These are phyloP conservation scores for Calosoma granatense DNA, from an alignment of 1,140 invertebrate genomes.

Conservation along the genomic window DNA sequence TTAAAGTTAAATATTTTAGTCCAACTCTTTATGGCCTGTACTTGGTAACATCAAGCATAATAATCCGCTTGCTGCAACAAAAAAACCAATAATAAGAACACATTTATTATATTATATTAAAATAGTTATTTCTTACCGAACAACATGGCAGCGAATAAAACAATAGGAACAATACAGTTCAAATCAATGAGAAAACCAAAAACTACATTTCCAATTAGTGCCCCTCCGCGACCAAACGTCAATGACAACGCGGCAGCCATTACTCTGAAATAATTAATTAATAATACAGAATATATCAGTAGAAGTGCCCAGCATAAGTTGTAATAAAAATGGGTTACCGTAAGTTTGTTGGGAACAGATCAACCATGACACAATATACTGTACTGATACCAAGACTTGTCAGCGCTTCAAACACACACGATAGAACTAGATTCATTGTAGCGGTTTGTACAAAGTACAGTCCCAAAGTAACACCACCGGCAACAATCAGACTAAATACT, in stretches of 20 bases:
- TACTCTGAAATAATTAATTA: slow-evolving; percentile 41
- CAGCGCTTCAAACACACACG: slow-evolving; percentile 63
- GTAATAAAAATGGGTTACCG: slow-evolving; percentile 39
- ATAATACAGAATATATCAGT: neutral
- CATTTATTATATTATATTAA: neutral
- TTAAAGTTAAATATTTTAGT: too few relatives aligned
- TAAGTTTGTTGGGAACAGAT: slow-evolving; percentile 67
- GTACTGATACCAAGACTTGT: slow-evolving; percentile 64
- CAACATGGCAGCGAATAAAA: slow-evolving; percentile 54
- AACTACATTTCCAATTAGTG: slow-evolving; percentile 53
- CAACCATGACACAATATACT: slow-evolving; percentile 63
- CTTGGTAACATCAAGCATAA: slow-evolving; percentile 55
- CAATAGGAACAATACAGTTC: slow-evolving; percentile 57
- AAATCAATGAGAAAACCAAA: slow-evolving; percentile 64
- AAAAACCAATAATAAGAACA: slow-evolving; percentile 29
- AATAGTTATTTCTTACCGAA: slow-evolving; percentile 45
- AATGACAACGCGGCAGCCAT: slow-evolving; percentile 64
- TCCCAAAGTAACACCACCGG: slow-evolving; percentile 62
- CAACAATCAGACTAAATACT: slow-evolving; percentile 62
- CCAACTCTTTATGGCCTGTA: slow-evolving; percentile 54
- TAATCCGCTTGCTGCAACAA: slow-evolving; percentile 52
- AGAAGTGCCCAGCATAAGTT: neutral
- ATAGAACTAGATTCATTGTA: slow-evolving; percentile 57
- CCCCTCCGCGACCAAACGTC: slow-evolving; percentile 60
- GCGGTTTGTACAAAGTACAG: slow-evolving; percentile 63